These are phyloP conservation scores for Ernsta delagoae DNA, from an alignment of 2,888 invertebrate genomes.

Conservation along the genomic window DNA sequence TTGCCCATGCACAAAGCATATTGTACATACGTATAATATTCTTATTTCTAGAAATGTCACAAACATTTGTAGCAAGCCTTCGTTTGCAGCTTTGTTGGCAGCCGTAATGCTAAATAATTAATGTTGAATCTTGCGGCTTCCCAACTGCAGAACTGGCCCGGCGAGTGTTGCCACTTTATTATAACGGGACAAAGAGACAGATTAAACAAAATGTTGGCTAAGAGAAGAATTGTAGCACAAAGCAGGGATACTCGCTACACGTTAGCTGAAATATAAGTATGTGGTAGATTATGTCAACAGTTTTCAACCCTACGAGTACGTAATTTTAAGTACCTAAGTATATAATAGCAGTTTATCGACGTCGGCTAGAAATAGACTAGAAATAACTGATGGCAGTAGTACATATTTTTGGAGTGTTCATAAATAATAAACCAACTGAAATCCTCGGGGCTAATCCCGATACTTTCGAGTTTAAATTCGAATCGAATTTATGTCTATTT, in stretches of 20 bases:
- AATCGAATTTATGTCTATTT: no score
- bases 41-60: background rate
- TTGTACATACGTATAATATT: no score
- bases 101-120: slow-evolving; percentile 50
- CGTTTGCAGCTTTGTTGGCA: slow-evolving; percentile 1
- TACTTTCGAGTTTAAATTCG: no score
- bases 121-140: slow-evolving; percentile 48
- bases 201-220: slow-evolving; percentile 38
- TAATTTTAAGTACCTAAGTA: no score
- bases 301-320: no score
- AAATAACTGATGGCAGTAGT: no score
- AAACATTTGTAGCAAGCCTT: slow-evolving; percentile 6
- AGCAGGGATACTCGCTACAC: slow-evolving; percentile 12
- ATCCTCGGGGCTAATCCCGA: no score
- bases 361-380: no score
- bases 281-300: background rate
- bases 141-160: slow-evolving; percentile 37
- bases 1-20: no score
- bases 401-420: no score
- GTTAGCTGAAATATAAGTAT: slow-evolving; percentile 3
- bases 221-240: slow-evolving; percentile 28
- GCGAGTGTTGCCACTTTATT: slow-evolving; percentile 36
- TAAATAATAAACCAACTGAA: no score
- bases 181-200: slow-evolving; percentile 40
- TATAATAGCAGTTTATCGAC: no score